Percentiles rank a stretch among this genome's conserved stretches.
phyloP scores from a whole-genome alignment of 2,888 invertebrate species.

The Lithophane leautieri region DNA sequence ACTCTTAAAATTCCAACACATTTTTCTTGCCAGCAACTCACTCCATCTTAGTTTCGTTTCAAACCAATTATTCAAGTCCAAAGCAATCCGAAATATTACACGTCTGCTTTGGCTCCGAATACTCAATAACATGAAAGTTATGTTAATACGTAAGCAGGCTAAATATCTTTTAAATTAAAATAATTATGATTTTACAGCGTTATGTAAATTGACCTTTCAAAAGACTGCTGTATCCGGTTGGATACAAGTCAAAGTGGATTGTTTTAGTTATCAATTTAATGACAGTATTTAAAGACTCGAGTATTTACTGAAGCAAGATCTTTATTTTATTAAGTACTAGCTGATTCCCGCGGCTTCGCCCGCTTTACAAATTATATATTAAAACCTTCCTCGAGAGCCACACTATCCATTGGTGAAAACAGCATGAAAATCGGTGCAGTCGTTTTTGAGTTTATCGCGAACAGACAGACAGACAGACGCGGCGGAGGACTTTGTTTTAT shows the following conservation, averaged over 20 bases:
- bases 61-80: conserved; percentile 44
- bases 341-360: too few relatives aligned
- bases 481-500: too few relatives aligned
- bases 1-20: conserved; percentile 38
- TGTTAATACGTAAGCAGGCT: conserved; percentile 14
- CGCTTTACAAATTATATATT: too few relatives aligned
- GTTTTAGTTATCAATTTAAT: not conserved
- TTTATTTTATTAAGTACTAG: not conserved
- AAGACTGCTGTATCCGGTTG: not conserved
- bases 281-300: not conserved
- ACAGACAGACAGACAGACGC: too few relatives aligned
- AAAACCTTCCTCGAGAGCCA: too few relatives aligned
- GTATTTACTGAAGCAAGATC: not conserved
- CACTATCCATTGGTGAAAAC: too few relatives aligned
- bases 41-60: conserved; percentile 48
- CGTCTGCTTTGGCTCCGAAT: conserved; percentile 15
- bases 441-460: too few relatives aligned
- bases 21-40: conserved; percentile 32
- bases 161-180: not conserved
- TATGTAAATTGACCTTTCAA: conserved; percentile 4
- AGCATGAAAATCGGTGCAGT: too few relatives aligned
- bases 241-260: not conserved
- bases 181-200: not conserved
- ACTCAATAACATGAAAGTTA: conserved; percentile 19
- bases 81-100: conserved; percentile 38